Evolutionary conservation across 2,797 vertebrate genomes (phyloP), one percentile per base, ranked within the genome.

Genomic region (Gallirallus australis): DNA sequence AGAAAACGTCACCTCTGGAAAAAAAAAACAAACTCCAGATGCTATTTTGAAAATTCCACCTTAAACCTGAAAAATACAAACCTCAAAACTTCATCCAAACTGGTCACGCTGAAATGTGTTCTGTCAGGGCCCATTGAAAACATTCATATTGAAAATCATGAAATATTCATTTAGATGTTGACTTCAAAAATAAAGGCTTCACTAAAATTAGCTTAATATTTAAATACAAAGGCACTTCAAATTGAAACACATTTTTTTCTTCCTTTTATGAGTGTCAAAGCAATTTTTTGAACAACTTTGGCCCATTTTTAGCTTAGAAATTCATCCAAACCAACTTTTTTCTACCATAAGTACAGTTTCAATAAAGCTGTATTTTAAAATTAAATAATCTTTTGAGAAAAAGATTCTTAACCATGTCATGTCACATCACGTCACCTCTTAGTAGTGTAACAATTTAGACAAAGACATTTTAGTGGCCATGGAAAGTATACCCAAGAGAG

Each of bases 211-310:
- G 28, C 31, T 59, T 93, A 79, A 84, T 86, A 17, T 86, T 92
- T 93, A 89, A 92, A 84, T 76, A 96, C 37, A 93, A 95, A 93
- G 35, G 52, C 70, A 66, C 19, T 92, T 96, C 59, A 94, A 89
- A 79, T 72, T 50, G 6, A 31, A 92, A 78, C 11, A 61, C 11
- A 59, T 93, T 91, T 45, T 42, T 93, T 89, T 59, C 53, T 76
- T 79, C 40, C 7, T 63, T 86, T 86, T 76, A 69, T 65, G 60
- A 90, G 9, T 31, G 70, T 92, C 81, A 93, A 84, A 92, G 24
- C 39, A 84, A 72, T 59, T 53, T 89, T 89, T 82, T 76, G 27
- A 69, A 73, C 20, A 90, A 86, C 47, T 23, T 7, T 84, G 50
- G 18, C 70, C 78, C 59, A 89, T 65, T 91, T 95, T 79, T 54